These are phyloP conservation scores for Erpobdella octoculata DNA, from an alignment of 2,888 invertebrate species.

Conservation along the genomic window DNA sequence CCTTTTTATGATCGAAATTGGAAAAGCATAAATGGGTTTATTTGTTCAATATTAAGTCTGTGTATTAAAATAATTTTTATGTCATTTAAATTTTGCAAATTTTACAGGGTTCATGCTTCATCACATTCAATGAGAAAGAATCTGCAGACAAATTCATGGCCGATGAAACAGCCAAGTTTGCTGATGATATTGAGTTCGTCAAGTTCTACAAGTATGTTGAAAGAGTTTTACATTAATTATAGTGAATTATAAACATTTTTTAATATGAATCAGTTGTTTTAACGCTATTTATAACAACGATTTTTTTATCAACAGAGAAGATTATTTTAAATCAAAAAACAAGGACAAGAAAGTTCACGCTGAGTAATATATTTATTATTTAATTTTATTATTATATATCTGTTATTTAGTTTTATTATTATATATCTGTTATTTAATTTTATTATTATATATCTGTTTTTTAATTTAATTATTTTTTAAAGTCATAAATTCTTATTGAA, in stretches of 20 bases:
- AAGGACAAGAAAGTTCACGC: conserved; percentile 53
- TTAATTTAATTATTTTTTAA: background rate
- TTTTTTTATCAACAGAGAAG: conserved; percentile 40
- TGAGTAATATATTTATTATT: conserved; percentile 35
- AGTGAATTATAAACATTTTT: conserved; percentile 6
- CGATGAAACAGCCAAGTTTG: conserved; percentile 62
- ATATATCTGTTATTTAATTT: too few species aligned
- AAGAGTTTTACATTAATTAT: background rate
- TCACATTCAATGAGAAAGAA: conserved; percentile 73
- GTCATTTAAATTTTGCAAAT: background rate
- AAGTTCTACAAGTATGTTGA: conserved; percentile 27
- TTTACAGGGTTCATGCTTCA: conserved; percentile 79
- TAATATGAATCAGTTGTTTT: too few species aligned
- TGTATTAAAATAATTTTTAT: too few species aligned
- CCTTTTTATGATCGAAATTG: too few species aligned
- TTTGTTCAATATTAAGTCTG: too few species aligned
- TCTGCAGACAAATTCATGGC: conserved; percentile 71
- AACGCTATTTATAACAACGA: too few species aligned
- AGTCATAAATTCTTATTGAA: background rate
- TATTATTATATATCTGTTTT: background rate
- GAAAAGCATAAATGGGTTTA: background rate
- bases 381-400: background rate
- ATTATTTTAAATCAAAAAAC: conserved; percentile 54
- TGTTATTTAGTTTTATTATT: too few species aligned
- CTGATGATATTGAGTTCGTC: conserved; percentile 43